Conservation (phyloP, 1,140 invertebrate genomes). For the Calosoma granatense region DNA sequence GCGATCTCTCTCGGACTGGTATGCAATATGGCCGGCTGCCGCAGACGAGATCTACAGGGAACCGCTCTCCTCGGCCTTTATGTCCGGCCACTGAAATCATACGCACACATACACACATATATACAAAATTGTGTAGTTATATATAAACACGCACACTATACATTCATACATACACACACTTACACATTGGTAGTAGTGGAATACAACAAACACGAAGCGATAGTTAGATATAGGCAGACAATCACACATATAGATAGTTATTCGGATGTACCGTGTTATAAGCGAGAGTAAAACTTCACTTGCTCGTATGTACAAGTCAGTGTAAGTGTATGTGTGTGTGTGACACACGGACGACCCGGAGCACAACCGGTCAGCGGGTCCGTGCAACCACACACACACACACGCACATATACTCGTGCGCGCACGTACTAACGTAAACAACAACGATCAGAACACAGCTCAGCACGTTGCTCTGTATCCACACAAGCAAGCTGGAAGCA, state of each 20-base stretch:
- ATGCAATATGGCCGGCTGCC: slow-evolving; percentile 37
- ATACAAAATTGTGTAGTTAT: slow-evolving; percentile 16
- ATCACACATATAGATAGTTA: too few species aligned
- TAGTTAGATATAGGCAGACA: too few species aligned
- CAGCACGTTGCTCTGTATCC: too few species aligned
- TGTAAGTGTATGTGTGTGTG: too few species aligned
- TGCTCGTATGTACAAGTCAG: too few species aligned
- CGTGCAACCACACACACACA: not conserved
- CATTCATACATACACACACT: slow-evolving; percentile 4
- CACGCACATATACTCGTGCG: not conserved
- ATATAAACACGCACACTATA: not conserved
- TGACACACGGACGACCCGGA: not conserved
- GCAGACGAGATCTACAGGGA: slow-evolving; percentile 25
- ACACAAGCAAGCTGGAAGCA: too few species aligned
- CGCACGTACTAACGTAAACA: not conserved
- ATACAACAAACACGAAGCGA: not conserved
- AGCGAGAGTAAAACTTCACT: too few species aligned
- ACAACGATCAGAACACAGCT: not conserved
- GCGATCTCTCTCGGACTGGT: slow-evolving; percentile 35
- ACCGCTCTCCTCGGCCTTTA: slow-evolving; percentile 16
- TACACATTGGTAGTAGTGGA: not conserved
- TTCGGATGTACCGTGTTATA: too few species aligned
- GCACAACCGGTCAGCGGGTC: not conserved
- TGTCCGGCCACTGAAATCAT: slow-evolving; percentile 15
- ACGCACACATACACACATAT: slow-evolving; percentile 15